Evolutionary conservation across 2,888 invertebrate species (phyloP).

Genomic region (Heliothis peltigera): DNA sequence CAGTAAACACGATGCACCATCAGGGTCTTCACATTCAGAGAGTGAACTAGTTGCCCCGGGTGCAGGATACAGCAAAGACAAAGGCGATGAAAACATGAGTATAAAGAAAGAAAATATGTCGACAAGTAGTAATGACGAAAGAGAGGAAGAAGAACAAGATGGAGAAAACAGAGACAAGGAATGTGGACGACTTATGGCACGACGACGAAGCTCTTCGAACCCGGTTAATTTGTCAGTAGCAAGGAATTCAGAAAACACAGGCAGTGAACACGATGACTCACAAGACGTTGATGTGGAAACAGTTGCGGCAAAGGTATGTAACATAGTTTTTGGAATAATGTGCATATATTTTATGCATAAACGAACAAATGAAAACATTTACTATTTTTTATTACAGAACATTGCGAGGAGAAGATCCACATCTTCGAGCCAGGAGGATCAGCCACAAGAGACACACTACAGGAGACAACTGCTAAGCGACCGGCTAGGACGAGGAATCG

Average conservation of each 20-base stretch:
- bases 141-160: conserved; percentile 88
- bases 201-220: conserved; percentile 93
- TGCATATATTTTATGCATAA: not conserved
- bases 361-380: conserved; percentile 9
- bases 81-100: conserved; percentile 82
- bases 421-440: conserved; percentile 88
- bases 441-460: conserved; percentile 88
- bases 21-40: conserved; percentile 87
- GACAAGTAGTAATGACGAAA: conserved; percentile 88
- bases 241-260: conserved; percentile 89
- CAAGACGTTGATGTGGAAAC: conserved; percentile 89
- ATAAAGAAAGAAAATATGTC: conserved; percentile 89
- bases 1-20: conserved; percentile 87
- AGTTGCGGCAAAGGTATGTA: conserved; percentile 86
- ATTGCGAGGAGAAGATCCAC: conserved; percentile 86
- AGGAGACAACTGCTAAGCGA: conserved; percentile 91
- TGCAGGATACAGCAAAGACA: conserved; percentile 87
- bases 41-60: conserved; percentile 86
- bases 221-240: conserved; percentile 94
- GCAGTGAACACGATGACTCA: conserved; percentile 89
- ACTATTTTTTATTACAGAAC: conserved; percentile 74
- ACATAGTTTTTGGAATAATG: not conserved
- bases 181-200: conserved; percentile 87
- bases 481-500: conserved; percentile 90
- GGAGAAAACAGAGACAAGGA: conserved; percentile 88